Evolutionary conservation across 2,113 vertebrate species (phyloP).

Genomic region (Pelodiscus sinensis): DNA sequence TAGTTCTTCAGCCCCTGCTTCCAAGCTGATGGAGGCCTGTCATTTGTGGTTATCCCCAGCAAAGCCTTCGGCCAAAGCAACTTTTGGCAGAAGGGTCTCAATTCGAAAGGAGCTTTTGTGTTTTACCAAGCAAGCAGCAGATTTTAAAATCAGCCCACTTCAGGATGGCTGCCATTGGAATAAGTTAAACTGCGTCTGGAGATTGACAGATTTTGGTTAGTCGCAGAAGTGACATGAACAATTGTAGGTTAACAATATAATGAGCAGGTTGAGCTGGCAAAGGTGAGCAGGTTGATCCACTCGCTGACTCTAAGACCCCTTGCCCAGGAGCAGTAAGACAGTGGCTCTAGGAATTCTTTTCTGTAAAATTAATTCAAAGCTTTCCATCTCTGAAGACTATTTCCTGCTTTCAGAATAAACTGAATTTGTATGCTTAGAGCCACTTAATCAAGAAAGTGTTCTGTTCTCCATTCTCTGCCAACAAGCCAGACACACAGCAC

Average conservation of each 20-base stretch:
- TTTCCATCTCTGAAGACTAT: neutral
- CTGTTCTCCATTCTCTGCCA: neutral
- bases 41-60: neutral
- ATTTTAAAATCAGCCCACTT: neutral
- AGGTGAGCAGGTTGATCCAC: neutral
- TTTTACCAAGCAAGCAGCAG: neutral
- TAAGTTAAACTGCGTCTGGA: neutral
- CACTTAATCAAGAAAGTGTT: neutral
- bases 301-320: neutral
- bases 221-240: neutral
- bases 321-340: neutral
- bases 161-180: neutral
- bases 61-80: neutral
- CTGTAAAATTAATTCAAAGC: neutral
- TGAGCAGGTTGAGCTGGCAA: neutral
- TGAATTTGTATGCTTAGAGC: neutral
- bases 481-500: neutral
- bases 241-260: slow-evolving; percentile 1
- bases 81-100: neutral
- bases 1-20: neutral
- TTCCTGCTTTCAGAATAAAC: neutral
- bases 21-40: neutral
- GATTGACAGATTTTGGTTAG: neutral
- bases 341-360: neutral
- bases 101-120: neutral